Percentiles rank a stretch among this genome's conserved stretches.
Evolutionary conservation across 1,140 invertebrate species (phyloP).

Genomic region (Babylonia areolata): DNA sequence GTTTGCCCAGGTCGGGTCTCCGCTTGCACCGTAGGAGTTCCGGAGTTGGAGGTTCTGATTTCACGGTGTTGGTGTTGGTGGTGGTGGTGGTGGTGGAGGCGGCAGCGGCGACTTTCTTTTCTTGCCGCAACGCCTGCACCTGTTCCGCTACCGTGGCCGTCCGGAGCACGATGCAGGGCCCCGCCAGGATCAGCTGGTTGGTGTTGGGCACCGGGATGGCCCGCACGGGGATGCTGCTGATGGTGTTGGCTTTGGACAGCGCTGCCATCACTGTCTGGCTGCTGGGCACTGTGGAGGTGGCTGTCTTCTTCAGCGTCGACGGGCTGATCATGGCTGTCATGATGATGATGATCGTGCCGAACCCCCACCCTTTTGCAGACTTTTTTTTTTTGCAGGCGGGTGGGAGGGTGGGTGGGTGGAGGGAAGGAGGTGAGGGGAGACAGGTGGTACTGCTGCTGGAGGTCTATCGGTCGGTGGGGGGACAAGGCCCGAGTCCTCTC

Average conservation of each 20-base stretch:
- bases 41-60: constrained; percentile 44
- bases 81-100: constrained; percentile 42
- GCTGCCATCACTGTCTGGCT: not conserved
- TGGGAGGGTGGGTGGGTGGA: not conserved
- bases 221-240: constrained; percentile 50
- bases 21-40: constrained; percentile 69
- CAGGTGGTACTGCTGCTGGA: constrained; percentile 19
- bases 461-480: not conserved
- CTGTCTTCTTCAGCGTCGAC: not conserved
- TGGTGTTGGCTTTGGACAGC: constrained; percentile 24
- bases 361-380: not conserved
- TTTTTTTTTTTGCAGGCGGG: too few relatives aligned
- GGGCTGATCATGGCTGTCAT: not conserved
- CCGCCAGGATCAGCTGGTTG: constrained; percentile 53
- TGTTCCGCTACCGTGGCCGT: constrained; percentile 68
- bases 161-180: constrained; percentile 64
- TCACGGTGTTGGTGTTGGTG: not conserved
- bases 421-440: constrained; percentile 9
- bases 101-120: constrained; percentile 57
- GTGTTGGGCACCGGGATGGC: constrained; percentile 50
- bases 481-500: not conserved
- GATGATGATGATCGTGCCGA: not conserved
- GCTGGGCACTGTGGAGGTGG: not conserved
- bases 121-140: constrained; percentile 60
- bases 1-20: constrained; percentile 64